Evolutionary conservation across 2,888 invertebrate species (phyloP), one percentile per base, ranked within the genome.

Genomic region (Leucophenga montana): DNA sequence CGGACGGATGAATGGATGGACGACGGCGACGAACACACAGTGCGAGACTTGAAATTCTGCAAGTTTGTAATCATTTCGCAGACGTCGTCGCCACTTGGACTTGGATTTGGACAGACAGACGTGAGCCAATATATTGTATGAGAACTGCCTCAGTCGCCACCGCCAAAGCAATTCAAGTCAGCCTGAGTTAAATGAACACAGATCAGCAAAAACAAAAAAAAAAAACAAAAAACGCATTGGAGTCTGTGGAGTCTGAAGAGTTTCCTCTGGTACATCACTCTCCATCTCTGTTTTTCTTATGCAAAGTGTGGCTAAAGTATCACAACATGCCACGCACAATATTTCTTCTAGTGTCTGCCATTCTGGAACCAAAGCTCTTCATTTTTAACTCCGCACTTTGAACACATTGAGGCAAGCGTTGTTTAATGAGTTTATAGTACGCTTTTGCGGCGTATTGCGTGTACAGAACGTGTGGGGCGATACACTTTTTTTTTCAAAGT

Each of bases 291-390:
- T 48, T 11, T 48, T 67, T 16, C 62, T 57, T 71, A 71, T 48
- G 67, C 68, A 44, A 61, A 71, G 69, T 67, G 73, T 72, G 75
- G 68, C 71, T 73, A 75, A 39, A 71, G 76, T 73, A 74, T 82
- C 75, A 78, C 75, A 82, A 82, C 79, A 80, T 74, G 80, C 75
- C 79, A 79, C 76, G 75, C 76, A 77, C 75, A 75, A 74, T 70
- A 72, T 72, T 71, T 64, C 67, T 46, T 65, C 5, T 39, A 8
- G 39, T 39, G 39, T 8, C 39, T 39, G 39, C 39, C 39, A 39
- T 27, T 27, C 39, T 22, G 18, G 22, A 27, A 67, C 46, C 76
- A 73, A 70, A 79, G 78, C 73, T 66, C 77, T 48, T 14, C 48
- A n/a, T 48, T n/a, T 14, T n/a, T 27, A 31, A 22, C 13, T 20